These are phyloP conservation scores for Spea bombifrons DNA, from an alignment of 2,113 vertebrate genomes.

Conservation along the genomic window DNA sequence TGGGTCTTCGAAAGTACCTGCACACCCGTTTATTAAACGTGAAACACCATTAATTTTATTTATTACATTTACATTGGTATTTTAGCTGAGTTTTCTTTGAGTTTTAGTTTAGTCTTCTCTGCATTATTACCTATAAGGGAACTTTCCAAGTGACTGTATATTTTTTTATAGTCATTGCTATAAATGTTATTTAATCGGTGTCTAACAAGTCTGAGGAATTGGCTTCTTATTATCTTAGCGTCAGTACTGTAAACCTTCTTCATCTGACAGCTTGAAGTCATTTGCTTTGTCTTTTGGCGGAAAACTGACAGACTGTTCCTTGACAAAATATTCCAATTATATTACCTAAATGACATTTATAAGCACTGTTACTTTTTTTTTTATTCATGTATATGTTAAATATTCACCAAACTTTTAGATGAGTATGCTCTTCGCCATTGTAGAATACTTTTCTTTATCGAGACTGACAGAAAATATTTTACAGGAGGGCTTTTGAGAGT, in stretches of 20 bases:
- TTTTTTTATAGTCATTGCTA: too few relatives aligned
- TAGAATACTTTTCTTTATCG: conserved; percentile 1
- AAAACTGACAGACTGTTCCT: not conserved
- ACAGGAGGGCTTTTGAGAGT: not conserved
- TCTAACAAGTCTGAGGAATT: too few relatives aligned
- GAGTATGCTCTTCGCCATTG: not conserved
- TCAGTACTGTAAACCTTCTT: not conserved
- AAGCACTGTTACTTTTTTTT: not conserved
- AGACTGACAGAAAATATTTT: conserved; percentile 13
- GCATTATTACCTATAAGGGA: too few relatives aligned
- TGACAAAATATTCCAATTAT: not conserved
- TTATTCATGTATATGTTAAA: not conserved
- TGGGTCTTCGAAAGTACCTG: too few relatives aligned
- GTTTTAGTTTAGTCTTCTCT: too few relatives aligned
- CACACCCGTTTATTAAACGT: too few relatives aligned
- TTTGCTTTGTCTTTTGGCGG: not conserved
- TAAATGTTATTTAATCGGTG: too few relatives aligned
- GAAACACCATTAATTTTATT: too few relatives aligned
- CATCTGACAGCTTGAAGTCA: not conserved
- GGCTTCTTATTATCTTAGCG: too few relatives aligned
- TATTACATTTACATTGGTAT: too few relatives aligned
- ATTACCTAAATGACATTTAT: not conserved
- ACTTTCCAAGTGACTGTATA: too few relatives aligned
- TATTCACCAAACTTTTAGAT: not conserved
- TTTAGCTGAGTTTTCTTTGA: too few relatives aligned